A percentile compares a stretch with the other conserved stretches of the same genome.
Conservation (phyloP, 1,140 invertebrate species). For the Halesus radiatus region DNA sequence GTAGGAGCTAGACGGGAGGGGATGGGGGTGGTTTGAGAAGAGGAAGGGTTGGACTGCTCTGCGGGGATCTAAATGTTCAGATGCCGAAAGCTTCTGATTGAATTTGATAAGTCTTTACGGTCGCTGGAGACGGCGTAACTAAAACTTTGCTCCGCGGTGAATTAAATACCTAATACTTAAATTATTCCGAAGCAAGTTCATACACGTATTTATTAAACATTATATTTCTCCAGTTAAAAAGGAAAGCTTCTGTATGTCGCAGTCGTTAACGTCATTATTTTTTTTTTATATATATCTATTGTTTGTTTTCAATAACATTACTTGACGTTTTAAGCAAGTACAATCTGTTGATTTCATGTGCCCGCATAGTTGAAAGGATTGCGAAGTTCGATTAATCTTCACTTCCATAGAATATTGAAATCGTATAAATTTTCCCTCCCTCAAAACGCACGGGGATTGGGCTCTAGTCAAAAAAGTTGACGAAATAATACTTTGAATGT, state of each 20-base stretch:
- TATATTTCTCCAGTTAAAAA: too few relatives aligned
- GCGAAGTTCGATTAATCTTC: too few relatives aligned
- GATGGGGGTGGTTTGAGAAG: background rate
- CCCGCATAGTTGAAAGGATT: too few relatives aligned
- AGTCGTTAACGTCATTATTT: too few relatives aligned
- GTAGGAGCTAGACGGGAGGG: background rate
- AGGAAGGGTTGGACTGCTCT: constrained; percentile 27
- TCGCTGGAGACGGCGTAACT: constrained; percentile 15
- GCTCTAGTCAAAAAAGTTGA: constrained; percentile 44
- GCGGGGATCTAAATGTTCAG: constrained; percentile 46
- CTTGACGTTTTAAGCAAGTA: too few relatives aligned
- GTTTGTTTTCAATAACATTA: too few relatives aligned
- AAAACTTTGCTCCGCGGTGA: constrained; percentile 11
- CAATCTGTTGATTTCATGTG: too few relatives aligned
- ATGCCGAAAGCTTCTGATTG: constrained; percentile 49
- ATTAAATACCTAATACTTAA: constrained; percentile 1
- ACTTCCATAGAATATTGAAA: background rate
- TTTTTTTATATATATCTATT: too few relatives aligned
- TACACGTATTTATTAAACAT: background rate
- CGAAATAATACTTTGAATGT: constrained; percentile 50
- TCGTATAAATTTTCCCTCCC: background rate
- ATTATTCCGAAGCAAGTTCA: background rate
- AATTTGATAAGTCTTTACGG: constrained; percentile 52
- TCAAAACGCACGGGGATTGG: background rate
- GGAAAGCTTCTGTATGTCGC: too few relatives aligned